These are phyloP conservation scores for Cheilosia soror DNA, from an alignment of 2,888 invertebrate genomes.

Conservation along the genomic window DNA sequence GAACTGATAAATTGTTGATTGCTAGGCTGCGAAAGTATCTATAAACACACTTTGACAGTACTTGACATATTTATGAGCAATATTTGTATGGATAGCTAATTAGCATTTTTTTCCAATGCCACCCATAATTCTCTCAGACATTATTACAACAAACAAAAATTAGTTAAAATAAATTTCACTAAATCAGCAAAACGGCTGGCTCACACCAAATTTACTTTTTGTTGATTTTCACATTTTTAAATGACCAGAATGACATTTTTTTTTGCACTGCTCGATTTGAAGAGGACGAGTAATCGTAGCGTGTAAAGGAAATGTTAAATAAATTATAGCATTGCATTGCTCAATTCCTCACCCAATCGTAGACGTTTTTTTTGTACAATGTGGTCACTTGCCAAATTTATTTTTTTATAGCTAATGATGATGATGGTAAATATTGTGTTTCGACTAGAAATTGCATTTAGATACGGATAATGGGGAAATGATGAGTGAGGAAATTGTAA, in stretches of 20 bases:
- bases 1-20: neutral
- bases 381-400: neutral
- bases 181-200: too few species aligned
- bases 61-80: neutral
- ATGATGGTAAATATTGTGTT: neutral
- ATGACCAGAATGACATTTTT: neutral
- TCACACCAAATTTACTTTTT: neutral
- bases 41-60: neutral
- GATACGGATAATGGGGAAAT: neutral
- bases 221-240: neutral
- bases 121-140: too few species aligned
- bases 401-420: neutral
- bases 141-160: too few species aligned
- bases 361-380: neutral
- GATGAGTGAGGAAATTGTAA: too few species aligned
- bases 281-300: too few species aligned
- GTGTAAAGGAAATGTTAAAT: neutral
- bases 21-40: neutral
- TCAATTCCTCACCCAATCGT: neutral
- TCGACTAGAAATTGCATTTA: neutral
- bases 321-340: constrained; percentile 9
- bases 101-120: too few species aligned
- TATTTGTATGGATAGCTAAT: too few species aligned
- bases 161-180: too few species aligned
- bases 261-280: too few species aligned